Percentiles rank a stretch among this genome's conserved stretches.
Evolutionary conservation across 2,797 vertebrate genomes (phyloP).

Genomic region (Galaxias olidus): DNA sequence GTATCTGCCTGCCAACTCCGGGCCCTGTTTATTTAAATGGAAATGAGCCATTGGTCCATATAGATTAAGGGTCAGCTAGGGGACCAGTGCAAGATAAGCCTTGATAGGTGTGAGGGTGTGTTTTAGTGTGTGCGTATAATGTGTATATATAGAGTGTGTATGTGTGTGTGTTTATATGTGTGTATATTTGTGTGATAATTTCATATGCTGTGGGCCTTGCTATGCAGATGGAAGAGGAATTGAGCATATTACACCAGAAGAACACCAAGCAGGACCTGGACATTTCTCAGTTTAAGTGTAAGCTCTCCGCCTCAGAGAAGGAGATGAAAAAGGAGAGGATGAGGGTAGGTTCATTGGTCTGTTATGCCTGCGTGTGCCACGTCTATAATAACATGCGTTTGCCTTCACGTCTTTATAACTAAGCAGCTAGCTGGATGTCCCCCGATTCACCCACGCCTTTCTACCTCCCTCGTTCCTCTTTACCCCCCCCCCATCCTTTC

Average conservation of each 20-base stretch:
- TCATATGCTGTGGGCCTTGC: constrained; percentile 13
- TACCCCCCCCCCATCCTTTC: constrained; percentile 42
- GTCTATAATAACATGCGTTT: neutral
- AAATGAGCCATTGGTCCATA: constrained; percentile 4
- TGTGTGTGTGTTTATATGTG: neutral
- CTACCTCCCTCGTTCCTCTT: neutral
- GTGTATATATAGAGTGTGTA: neutral
- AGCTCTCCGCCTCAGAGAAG: constrained; percentile 75
- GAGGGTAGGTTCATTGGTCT: constrained; percentile 69
- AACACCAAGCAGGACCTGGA: constrained; percentile 81
- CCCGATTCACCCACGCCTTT: neutral
- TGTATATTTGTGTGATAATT: neutral
- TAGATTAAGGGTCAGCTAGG: neutral
- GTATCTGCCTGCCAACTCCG: neutral
- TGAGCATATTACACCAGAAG: constrained; percentile 78
- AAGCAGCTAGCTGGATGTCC: neutral
- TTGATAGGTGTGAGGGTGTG: neutral
- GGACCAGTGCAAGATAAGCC: neutral
- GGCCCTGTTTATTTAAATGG: constrained; percentile 5
- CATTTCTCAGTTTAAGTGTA: constrained; percentile 79
- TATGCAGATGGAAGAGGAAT: constrained; percentile 84
- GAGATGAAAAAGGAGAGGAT: constrained; percentile 81
- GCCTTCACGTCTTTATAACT: neutral
- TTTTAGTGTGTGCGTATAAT: neutral
- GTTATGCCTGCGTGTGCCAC: neutral